phyloP scores from a whole-genome alignment of 2,888 invertebrate species.

The Bellardia bayeri region DNA sequence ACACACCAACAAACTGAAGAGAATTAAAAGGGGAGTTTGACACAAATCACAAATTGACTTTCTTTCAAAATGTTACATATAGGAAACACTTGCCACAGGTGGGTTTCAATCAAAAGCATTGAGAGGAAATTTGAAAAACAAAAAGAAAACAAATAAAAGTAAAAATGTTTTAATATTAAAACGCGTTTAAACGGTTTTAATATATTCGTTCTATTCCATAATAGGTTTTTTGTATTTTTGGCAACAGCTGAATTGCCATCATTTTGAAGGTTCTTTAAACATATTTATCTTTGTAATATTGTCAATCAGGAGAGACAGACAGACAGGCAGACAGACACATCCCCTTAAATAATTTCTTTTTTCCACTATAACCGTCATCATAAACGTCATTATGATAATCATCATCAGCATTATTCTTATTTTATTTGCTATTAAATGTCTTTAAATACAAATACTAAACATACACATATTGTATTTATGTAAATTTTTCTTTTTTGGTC shows the following conservation, averaged over 20 bases:
- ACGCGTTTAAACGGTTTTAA: constrained; percentile 20
- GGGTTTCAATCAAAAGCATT: background rate
- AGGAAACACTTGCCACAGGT: constrained; percentile 48
- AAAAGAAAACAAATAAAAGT: background rate
- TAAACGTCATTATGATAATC: background rate
- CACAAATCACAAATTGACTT: constrained; percentile 23
- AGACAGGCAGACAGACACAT: background rate
- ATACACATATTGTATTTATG: background rate
- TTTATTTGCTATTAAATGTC: background rate
- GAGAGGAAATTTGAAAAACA: background rate
- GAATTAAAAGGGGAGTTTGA: background rate
- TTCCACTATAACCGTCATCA: background rate
- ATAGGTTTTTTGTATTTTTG: background rate
- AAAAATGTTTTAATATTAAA: background rate
- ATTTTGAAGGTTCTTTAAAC: background rate
- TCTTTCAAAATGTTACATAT: constrained; percentile 16
- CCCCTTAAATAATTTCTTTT: background rate
- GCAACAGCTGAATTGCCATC: background rate
- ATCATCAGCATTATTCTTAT: background rate
- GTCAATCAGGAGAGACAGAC: background rate
- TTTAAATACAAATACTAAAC: background rate
- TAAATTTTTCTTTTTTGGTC: constrained; percentile 6
- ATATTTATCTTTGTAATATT: background rate
- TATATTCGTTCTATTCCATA: background rate
- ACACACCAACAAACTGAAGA: background rate